Percentiles rank a stretch among this genome's conserved stretches.
Evolutionary conservation across 2,888 invertebrate species (phyloP).

Genomic region (Lottia gigantea): DNA sequence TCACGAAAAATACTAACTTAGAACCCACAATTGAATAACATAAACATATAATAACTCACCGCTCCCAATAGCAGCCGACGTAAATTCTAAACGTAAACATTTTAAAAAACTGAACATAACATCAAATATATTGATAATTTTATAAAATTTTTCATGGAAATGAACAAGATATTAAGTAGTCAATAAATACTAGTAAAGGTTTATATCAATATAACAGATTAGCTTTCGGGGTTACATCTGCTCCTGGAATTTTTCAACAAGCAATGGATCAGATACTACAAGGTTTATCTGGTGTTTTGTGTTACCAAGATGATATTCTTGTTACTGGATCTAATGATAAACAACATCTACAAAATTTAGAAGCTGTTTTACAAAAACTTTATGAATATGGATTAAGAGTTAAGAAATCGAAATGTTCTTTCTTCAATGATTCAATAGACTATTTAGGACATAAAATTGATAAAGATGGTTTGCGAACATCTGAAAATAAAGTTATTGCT

Average conservation of each 20-base stretch:
- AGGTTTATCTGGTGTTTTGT: slow-evolving; percentile 27
- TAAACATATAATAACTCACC: no score
- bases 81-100: no score
- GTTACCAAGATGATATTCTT: slow-evolving; percentile 40
- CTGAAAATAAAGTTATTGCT: slow-evolving; percentile 38
- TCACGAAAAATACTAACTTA: no score
- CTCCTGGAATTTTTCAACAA: slow-evolving; percentile 33
- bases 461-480: slow-evolving; percentile 28
- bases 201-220: slow-evolving; percentile 32
- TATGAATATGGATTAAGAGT: slow-evolving; percentile 14
- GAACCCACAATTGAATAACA: no score
- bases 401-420: slow-evolving; percentile 21
- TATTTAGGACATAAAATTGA: slow-evolving; percentile 23
- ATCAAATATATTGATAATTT: no score
- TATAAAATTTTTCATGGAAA: no score
- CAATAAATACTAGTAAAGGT: slow-evolving; percentile 41
- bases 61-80: no score
- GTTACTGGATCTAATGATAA: slow-evolving; percentile 15
- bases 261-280: slow-evolving; percentile 36
- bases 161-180: no score
- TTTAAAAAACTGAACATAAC: no score
- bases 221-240: slow-evolving; percentile 32
- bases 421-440: slow-evolving; percentile 10
- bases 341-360: slow-evolving; percentile 15
- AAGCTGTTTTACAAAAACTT: slow-evolving; percentile 13